Conservation (phyloP, 2,113 vertebrate genomes). For the Platysteira castanea region DNA sequence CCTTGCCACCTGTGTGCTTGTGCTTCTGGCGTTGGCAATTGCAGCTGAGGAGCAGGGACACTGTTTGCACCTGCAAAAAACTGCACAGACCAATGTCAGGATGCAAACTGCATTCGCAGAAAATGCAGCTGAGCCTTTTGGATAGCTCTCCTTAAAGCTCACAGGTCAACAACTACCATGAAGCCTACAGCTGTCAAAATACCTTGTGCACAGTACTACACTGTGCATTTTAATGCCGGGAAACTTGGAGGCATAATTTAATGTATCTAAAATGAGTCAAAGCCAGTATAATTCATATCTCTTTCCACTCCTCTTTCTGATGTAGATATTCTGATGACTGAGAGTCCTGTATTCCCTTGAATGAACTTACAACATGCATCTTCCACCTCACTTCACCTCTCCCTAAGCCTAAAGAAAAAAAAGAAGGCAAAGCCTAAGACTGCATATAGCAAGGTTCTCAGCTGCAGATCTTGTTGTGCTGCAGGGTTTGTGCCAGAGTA, state of each 20-base stretch:
- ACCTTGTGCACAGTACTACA: not conserved
- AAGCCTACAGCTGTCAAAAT: not conserved
- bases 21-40: not conserved
- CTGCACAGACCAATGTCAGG: fast-evolving
- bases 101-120: not conserved
- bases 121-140: not conserved
- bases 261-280: not conserved
- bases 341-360: not conserved
- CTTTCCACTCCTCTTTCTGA: not conserved
- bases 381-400: not conserved
- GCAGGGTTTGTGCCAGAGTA: not conserved
- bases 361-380: not conserved
- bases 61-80: not conserved
- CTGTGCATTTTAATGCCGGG: not conserved
- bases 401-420: not conserved
- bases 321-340: not conserved
- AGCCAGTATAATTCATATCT: not conserved
- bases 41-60: not conserved
- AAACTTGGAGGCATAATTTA: not conserved
- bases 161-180: not conserved
- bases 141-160: not conserved
- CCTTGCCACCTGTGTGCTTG: not conserved
- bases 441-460: not conserved
- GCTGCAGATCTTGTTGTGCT: not conserved
- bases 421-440: not conserved